These are phyloP conservation scores for Clupea harengus DNA, from an alignment of 2,113 vertebrate genomes.

Conservation along the genomic window DNA sequence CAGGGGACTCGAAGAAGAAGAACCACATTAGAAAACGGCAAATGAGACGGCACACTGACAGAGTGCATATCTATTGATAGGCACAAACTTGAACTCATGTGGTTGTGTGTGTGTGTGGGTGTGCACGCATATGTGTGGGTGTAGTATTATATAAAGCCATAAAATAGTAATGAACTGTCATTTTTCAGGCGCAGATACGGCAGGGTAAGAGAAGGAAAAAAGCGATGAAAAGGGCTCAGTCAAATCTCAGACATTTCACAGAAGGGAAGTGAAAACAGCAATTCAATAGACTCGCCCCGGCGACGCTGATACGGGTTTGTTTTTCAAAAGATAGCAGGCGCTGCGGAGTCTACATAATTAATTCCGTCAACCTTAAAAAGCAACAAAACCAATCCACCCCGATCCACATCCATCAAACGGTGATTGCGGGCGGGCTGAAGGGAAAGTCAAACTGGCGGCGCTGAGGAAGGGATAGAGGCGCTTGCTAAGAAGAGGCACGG, in stretches of 20 bases:
- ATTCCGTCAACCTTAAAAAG: slow-evolving; percentile 12
- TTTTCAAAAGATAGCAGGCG: neutral
- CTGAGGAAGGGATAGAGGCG: neutral
- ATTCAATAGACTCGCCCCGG: neutral
- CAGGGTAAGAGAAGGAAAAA: neutral
- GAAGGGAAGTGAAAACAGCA: neutral
- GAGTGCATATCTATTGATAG: neutral
- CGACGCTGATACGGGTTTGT: slow-evolving; percentile 6
- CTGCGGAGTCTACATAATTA: neutral
- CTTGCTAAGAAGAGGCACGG: neutral
- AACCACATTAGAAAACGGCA: neutral
- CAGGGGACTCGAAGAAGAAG: neutral
- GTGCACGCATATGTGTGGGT: neutral
- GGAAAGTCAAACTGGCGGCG: neutral
- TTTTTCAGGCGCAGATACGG: neutral
- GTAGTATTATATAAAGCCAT: slow-evolving; percentile 10
- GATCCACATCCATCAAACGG: neutral
- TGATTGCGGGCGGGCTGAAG: neutral
- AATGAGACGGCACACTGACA: neutral
- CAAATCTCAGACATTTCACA: neutral
- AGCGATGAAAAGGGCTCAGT: neutral
- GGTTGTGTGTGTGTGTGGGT: neutral
- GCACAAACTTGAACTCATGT: slow-evolving; percentile 10
- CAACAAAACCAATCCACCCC: neutral
- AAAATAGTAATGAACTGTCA: slow-evolving; percentile 17